phyloP scores from a whole-genome alignment of 2,888 invertebrate species.

The Prosapia bicincta region DNA sequence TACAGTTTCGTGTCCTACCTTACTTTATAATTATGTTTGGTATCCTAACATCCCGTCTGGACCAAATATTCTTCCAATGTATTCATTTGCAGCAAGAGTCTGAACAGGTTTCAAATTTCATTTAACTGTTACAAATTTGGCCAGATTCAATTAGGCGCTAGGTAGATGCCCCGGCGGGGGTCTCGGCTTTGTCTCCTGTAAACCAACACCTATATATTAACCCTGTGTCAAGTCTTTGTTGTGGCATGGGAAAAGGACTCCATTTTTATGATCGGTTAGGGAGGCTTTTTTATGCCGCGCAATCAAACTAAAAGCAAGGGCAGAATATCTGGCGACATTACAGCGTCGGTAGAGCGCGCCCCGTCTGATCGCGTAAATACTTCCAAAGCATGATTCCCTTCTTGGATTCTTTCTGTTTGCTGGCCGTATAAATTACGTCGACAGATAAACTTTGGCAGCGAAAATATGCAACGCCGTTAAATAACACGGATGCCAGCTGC shows the following conservation, averaged over 20 bases:
- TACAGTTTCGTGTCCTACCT: too few species aligned
- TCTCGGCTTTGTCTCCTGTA: constrained; percentile 4
- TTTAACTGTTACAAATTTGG: constrained; percentile 22
- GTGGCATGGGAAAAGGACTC: constrained; percentile 16
- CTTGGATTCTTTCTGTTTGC: too few species aligned
- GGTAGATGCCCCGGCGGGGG: background rate
- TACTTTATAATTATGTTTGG: too few species aligned
- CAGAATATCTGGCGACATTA: background rate
- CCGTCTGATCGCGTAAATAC: too few species aligned
- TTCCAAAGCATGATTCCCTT: too few species aligned
- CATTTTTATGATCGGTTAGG: constrained; percentile 14
- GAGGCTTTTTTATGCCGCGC: constrained; percentile 13
- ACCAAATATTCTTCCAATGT: too few species aligned
- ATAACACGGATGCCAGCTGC: too few species aligned
- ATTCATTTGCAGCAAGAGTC: background rate
- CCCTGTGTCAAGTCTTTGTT: constrained; percentile 10
- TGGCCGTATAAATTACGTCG: too few species aligned
- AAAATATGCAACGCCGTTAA: too few species aligned
- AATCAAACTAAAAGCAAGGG: background rate
- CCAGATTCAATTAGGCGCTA: constrained; percentile 1
- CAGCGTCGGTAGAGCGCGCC: background rate
- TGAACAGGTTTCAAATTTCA: constrained; percentile 14
- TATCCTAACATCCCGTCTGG: too few species aligned
- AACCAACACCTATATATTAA: constrained; percentile 29
- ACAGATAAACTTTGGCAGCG: too few species aligned